Percentiles rank a stretch among this genome's conserved stretches.
phyloP scores from a whole-genome alignment of 1,140 invertebrate genomes.

The Drosophila pectinifera region DNA sequence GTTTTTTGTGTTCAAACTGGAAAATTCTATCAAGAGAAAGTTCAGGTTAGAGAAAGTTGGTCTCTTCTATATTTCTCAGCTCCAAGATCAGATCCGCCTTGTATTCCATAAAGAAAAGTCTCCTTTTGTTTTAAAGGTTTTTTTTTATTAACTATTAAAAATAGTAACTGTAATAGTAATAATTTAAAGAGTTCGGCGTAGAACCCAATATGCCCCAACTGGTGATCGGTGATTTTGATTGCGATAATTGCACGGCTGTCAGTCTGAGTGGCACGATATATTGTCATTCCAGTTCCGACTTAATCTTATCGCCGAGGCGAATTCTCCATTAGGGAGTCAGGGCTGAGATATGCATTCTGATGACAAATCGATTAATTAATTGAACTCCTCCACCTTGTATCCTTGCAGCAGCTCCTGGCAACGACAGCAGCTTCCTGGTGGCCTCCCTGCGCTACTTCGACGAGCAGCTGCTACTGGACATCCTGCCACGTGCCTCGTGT shows the following conservation, averaged over 20 bases:
- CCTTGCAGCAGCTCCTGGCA: conserved; percentile 33
- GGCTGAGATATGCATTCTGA: conserved; percentile 20
- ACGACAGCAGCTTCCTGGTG: conserved; percentile 61
- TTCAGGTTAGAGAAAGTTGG: conserved; percentile 7
- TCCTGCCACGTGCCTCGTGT: conserved; percentile 62
- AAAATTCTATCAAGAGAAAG: conserved; percentile 14
- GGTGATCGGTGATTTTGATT: conserved; percentile 26
- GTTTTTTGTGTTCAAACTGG: not conserved
- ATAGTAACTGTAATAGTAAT: too few species aligned
- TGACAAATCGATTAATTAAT: conserved; percentile 30
- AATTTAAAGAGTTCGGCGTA: too few species aligned
- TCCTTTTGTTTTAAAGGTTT: too few species aligned
- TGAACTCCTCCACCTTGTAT: not conserved
- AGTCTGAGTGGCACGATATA: conserved; percentile 5
- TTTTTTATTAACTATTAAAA: too few species aligned
- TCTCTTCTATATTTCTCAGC: not conserved
- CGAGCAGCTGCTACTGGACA: conserved; percentile 60
- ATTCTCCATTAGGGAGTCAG: conserved; percentile 19
- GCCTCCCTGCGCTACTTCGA: conserved; percentile 65
- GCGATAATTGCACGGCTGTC: conserved; percentile 19
- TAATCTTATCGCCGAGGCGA: conserved; percentile 36
- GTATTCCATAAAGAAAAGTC: too few species aligned
- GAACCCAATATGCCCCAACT: conserved; percentile 8
- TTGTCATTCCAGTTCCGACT: conserved; percentile 4
- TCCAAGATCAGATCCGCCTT: too few species aligned